These are phyloP conservation scores for Slavum lentiscoides DNA, from an alignment of 2,888 invertebrate genomes.

Conservation along the genomic window DNA sequence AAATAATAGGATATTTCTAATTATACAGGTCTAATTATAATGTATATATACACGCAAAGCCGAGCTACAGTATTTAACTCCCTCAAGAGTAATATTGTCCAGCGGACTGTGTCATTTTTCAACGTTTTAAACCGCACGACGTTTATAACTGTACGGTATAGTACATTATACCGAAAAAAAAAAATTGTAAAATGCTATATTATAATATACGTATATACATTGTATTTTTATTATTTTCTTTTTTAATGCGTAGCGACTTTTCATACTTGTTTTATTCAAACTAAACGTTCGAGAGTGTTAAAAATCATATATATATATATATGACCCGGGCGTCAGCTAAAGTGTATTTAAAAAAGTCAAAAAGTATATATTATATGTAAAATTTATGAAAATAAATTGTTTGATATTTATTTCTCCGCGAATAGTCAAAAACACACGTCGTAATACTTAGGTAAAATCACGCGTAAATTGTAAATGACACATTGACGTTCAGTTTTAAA, in stretches of 20 bases:
- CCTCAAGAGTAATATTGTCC: conserved; percentile 40
- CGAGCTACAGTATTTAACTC: conserved; percentile 21
- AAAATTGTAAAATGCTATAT: not conserved
- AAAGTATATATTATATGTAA: too few relatives aligned
- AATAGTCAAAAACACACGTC: too few relatives aligned
- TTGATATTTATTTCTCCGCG: too few relatives aligned
- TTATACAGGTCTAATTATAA: conserved; percentile 39
- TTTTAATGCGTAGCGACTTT: conserved; percentile 13
- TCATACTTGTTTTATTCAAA: conserved; percentile 18
- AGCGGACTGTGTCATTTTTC: conserved; percentile 41
- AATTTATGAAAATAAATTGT: too few relatives aligned
- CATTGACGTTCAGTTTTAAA: too few relatives aligned
- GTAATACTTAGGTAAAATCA: too few relatives aligned
- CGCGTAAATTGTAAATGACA: too few relatives aligned
- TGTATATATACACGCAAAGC: conserved; percentile 5
- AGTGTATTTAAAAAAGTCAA: too few relatives aligned
- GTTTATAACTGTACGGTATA: conserved; percentile 21
- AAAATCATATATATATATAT: too few relatives aligned
- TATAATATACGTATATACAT: not conserved
- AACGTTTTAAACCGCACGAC: conserved; percentile 32
- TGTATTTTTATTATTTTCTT: not conserved
- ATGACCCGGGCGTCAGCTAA: too few relatives aligned
- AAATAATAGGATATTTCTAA: conserved; percentile 36
- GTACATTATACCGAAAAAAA: not conserved
- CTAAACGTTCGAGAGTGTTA: not conserved